Evolutionary conservation across 2,888 invertebrate species (phyloP).

Genomic region (Drosophila subsilvestris): DNA sequence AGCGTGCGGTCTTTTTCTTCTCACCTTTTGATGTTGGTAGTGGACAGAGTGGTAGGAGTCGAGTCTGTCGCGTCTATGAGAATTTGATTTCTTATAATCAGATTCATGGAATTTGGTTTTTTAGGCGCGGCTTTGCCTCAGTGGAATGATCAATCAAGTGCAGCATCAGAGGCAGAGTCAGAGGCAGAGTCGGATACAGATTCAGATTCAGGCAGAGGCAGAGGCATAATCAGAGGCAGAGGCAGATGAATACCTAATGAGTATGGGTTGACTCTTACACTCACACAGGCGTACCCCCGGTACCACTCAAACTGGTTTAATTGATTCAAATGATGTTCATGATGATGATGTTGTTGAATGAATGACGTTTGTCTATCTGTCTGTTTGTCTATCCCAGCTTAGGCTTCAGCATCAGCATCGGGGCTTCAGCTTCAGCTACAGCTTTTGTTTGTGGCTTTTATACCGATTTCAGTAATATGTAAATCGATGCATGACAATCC

Average conservation of each 20-base stretch:
- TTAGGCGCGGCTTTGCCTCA: slow-evolving; percentile 64
- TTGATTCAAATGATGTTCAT: slow-evolving; percentile 73
- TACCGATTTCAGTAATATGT: slow-evolving; percentile 54
- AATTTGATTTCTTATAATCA: slow-evolving; percentile 64
- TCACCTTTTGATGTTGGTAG: slow-evolving; percentile 37
- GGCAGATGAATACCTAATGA: slow-evolving; percentile 52
- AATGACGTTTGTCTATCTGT: slow-evolving; percentile 63
- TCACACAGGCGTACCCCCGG: slow-evolving; percentile 25
- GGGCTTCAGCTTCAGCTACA: slow-evolving; percentile 20
- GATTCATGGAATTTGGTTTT: slow-evolving; percentile 72
- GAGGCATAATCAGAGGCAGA: slow-evolving; percentile 34
- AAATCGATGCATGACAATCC: slow-evolving; percentile 66
- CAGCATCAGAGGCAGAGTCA: slow-evolving; percentile 49
- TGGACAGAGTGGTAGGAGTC: slow-evolving; percentile 23
- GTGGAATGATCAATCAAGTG: slow-evolving; percentile 73
- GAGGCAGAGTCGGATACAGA: neutral
- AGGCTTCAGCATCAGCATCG: slow-evolving; percentile 15
- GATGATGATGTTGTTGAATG: slow-evolving; percentile 54
- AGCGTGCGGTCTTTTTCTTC: slow-evolving; percentile 39
- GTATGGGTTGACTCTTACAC: slow-evolving; percentile 53
- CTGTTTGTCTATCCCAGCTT: slow-evolving; percentile 18
- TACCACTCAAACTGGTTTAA: slow-evolving; percentile 57
- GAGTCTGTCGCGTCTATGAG: slow-evolving; percentile 56
- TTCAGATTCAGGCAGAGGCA: slow-evolving; percentile 27
- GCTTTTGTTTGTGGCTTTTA: slow-evolving; percentile 47